Evolutionary conservation across 2,797 vertebrate species (phyloP).

Genomic region (Sebastes diaconus): DNA sequence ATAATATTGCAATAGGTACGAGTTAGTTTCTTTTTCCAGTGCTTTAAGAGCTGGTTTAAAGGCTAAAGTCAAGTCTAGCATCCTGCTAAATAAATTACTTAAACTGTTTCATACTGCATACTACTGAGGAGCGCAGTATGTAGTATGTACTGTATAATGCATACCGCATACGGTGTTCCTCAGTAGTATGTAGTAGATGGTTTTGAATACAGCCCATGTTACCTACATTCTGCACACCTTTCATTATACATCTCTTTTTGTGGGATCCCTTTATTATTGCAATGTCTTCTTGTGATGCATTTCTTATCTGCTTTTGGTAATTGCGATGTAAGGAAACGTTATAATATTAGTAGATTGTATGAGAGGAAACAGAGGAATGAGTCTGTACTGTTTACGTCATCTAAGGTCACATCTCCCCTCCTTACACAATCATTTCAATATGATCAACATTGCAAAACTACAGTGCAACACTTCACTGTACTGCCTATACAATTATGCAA

Average conservation of each 20-base stretch:
- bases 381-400: not conserved
- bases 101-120: no score
- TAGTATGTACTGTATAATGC: no score
- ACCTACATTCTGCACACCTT: not conserved
- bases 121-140: no score
- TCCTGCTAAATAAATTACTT: rapidly evolving
- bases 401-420: not conserved
- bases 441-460: not conserved
- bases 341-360: not conserved
- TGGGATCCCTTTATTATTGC: not conserved
- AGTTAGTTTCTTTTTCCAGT: rapidly evolving
- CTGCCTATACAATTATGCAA: constrained; percentile 29
- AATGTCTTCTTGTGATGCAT: not conserved
- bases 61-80: rapidly evolving
- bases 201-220: no score
- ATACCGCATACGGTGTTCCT: no score
- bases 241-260: not conserved
- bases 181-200: no score
- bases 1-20: no score
- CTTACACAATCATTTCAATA: constrained; percentile 7
- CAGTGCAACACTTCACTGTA: not conserved
- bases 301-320: not conserved
- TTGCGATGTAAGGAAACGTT: not conserved
- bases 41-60: no score
- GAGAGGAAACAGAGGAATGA: not conserved